phyloP scores from a whole-genome alignment of 1,140 invertebrate genomes.

The Camponotus pennsylvanicus region DNA sequence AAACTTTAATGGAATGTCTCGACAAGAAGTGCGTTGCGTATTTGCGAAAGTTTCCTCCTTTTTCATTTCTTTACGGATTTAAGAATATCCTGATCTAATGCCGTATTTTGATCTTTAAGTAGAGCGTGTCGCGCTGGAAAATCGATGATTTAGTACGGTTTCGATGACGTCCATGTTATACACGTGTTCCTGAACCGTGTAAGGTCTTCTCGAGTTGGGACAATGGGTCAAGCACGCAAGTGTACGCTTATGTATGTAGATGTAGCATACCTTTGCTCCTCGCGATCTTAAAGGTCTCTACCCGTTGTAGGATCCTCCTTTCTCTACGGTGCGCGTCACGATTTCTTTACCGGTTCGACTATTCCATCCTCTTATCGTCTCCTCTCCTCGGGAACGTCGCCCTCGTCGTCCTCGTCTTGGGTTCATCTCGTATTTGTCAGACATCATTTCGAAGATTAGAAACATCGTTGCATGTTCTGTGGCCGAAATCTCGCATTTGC shows the following conservation, averaged over 20 bases:
- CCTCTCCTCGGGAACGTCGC: constrained; percentile 33
- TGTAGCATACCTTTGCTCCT: constrained; percentile 75
- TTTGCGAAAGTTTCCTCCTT: not conserved
- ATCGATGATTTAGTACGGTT: not conserved
- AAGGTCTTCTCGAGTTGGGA: constrained; percentile 63
- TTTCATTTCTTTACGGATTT: not conserved
- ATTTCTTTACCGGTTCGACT: constrained; percentile 75
- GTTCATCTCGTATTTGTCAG: constrained; percentile 30
- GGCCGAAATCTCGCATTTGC: not conserved
- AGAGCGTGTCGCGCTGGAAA: not conserved
- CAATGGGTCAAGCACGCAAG: constrained; percentile 69
- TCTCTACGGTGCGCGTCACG: constrained; percentile 79
- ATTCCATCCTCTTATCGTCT: constrained; percentile 64
- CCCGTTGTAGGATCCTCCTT: constrained; percentile 78
- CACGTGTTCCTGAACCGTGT: constrained; percentile 15
- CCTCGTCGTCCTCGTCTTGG: not conserved
- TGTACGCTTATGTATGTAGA: constrained; percentile 59
- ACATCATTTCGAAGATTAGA: constrained; percentile 25
- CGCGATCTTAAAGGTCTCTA: constrained; percentile 79
- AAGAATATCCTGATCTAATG: not conserved
- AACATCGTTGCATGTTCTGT: not conserved
- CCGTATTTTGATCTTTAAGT: not conserved
- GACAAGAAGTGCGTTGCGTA: not conserved
- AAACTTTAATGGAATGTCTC: not conserved
- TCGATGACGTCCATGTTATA: constrained; percentile 22